Evolutionary conservation across 2,797 vertebrate species (phyloP).

Genomic region (Arrhamphus sclerolepis): DNA sequence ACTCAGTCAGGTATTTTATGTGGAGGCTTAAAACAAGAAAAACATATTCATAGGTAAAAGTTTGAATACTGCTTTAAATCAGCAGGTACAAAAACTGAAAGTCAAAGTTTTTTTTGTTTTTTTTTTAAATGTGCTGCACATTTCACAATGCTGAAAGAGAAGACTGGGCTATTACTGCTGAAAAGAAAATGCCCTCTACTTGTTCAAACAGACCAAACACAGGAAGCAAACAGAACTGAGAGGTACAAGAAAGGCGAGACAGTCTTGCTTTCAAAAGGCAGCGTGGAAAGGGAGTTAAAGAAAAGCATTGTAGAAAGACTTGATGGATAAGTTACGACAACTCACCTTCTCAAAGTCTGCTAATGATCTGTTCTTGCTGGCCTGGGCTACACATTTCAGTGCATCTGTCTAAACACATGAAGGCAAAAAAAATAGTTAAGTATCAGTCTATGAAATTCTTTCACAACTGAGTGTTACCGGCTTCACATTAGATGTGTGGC

Average conservation of each 20-base stretch:
- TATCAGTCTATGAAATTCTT: neutral
- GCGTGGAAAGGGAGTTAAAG: neutral
- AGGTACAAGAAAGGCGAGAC: too few species aligned
- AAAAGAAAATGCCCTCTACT: too few species aligned
- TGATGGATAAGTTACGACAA: neutral
- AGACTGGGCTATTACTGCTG: too few species aligned
- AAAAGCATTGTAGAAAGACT: neutral
- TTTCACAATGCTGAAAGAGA: too few species aligned
- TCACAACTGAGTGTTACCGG: neutral
- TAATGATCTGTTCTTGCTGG: slow-evolving; percentile 98
- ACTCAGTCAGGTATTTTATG: neutral
- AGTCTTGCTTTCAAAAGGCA: neutral
- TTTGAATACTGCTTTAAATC: neutral
- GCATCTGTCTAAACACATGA: slow-evolving; percentile 89
- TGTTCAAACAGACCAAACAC: too few species aligned
- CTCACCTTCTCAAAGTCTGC: slow-evolving; percentile 98
- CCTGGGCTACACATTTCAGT: slow-evolving; percentile 95
- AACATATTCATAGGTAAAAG: neutral
- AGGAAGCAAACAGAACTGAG: too few species aligned
- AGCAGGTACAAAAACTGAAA: neutral
- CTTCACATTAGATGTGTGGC: too few species aligned
- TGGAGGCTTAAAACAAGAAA: too few species aligned
- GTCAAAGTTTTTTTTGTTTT: neutral
- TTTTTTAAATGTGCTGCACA: too few species aligned
- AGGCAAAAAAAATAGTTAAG: slow-evolving; percentile 6